phyloP scores from a whole-genome alignment of 1,140 invertebrate species.

The Ips nitidus region DNA sequence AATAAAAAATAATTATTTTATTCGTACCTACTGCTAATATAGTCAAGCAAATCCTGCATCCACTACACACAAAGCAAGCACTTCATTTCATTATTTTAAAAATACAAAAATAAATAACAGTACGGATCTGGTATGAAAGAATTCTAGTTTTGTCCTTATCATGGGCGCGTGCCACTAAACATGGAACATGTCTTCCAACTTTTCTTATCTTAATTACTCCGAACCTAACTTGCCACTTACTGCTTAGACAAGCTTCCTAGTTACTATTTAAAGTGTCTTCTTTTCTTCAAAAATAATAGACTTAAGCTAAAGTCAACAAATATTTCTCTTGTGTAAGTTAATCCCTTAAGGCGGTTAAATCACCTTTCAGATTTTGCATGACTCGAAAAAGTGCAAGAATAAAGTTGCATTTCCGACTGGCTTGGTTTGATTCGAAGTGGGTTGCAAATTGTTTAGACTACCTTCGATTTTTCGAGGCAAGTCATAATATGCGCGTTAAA shows the following conservation, averaged over 20 bases:
- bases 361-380: background rate
- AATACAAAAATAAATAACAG: background rate
- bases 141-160: background rate
- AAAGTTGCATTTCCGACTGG: slow-evolving; percentile 7
- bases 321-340: background rate
- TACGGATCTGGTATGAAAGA: background rate
- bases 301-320: background rate
- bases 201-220: slow-evolving; percentile 1
- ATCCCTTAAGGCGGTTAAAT: background rate
- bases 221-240: slow-evolving; percentile 1
- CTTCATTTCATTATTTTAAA: too few species aligned
- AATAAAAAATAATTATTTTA: too few species aligned
- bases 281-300: background rate
- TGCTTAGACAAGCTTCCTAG: background rate
- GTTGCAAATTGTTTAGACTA: slow-evolving; percentile 11
- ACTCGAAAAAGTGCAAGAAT: background rate
- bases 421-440: slow-evolving; percentile 3
- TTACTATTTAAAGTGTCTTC: background rate
- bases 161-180: slow-evolving; percentile 3
- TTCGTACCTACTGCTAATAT: background rate
- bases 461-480: background rate
- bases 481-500: background rate
- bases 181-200: slow-evolving; percentile 3
- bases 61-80: background rate
- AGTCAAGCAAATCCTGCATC: background rate